These are phyloP conservation scores for Egretta garzetta DNA, from an alignment of 2,113 vertebrate genomes.

Conservation along the genomic window DNA sequence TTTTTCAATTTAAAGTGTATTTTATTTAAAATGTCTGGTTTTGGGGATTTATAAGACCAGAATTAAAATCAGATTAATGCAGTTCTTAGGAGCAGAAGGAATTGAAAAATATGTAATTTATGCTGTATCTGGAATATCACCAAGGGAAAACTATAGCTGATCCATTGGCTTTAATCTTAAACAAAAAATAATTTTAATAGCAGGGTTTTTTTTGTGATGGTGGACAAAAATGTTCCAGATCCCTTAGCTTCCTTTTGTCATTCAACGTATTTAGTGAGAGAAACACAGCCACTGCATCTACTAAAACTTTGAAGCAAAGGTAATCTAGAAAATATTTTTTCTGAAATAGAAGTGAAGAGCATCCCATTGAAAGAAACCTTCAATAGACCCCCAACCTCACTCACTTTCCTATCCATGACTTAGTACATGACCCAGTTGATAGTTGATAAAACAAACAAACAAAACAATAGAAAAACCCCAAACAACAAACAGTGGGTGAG, in stretches of 20 bases:
- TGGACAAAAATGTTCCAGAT: neutral
- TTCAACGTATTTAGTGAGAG: neutral
- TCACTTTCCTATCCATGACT: neutral
- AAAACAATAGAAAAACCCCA: neutral
- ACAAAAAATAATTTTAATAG: neutral
- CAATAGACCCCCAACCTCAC: neutral
- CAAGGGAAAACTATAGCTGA: neutral
- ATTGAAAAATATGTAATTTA: neutral
- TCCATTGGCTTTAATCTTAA: neutral
- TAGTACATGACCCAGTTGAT: neutral
- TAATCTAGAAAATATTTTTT: neutral
- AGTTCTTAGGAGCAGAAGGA: neutral
- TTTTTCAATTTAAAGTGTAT: neutral
- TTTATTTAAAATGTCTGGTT: neutral
- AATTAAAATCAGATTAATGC: neutral
- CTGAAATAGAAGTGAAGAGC: neutral
- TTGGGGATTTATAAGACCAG: neutral
- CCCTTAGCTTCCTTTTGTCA: neutral
- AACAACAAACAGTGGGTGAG: neutral
- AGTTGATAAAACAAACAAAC: neutral
- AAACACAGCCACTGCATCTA: neutral
- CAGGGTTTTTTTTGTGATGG: neutral
- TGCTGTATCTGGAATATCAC: neutral
- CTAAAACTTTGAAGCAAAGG: neutral
- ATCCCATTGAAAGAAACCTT: neutral